phyloP scores from a whole-genome alignment of 2,113 vertebrate species.

The Cyphomyrus plagiostoma region DNA sequence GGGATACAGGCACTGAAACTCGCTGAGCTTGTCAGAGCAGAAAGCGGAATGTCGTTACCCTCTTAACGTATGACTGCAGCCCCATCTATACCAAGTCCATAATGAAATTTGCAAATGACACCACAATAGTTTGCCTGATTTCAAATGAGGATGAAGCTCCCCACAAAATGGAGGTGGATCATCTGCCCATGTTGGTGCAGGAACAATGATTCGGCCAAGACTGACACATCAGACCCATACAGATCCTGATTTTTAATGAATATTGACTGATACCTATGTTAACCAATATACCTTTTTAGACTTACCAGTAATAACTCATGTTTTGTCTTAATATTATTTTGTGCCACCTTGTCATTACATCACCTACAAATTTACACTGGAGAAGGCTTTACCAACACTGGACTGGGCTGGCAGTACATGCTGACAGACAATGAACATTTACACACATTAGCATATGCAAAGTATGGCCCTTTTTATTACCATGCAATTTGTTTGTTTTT shows the following conservation, averaged over 20 bases:
- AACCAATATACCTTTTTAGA: too few species aligned
- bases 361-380: neutral
- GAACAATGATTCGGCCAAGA: neutral
- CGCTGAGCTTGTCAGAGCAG: neutral
- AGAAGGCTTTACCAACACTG: neutral
- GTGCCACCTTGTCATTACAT: neutral
- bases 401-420: neutral
- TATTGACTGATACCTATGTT: neutral
- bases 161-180: too few species aligned
- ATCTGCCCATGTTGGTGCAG: neutral
- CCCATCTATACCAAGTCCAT: neutral
- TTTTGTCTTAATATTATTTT: neutral
- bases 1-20: neutral
- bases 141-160: neutral
- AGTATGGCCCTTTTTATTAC: neutral
- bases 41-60: neutral
- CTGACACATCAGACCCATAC: neutral
- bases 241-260: neutral
- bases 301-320: neutral
- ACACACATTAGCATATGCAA: neutral
- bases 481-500: neutral
- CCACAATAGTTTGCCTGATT: neutral
- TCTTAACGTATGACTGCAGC: neutral
- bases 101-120: neutral
- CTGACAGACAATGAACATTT: neutral